Conservation (phyloP, 2,797 vertebrate species). For the Lutjanus campechanus region DNA sequence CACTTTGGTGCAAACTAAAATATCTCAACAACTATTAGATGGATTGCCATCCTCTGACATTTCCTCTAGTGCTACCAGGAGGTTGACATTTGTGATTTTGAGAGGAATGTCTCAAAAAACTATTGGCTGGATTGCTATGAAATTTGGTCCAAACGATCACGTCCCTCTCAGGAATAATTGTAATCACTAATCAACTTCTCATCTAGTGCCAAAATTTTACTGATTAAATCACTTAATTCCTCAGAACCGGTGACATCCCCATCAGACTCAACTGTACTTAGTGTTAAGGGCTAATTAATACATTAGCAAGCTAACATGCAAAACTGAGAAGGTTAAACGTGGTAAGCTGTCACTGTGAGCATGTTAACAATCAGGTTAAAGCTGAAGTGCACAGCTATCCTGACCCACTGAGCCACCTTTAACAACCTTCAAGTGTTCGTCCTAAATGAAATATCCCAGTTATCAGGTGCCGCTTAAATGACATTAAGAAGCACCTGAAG, state of each 20-base stretch:
- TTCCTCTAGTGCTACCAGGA: neutral
- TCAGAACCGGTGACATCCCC: neutral
- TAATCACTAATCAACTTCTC: neutral
- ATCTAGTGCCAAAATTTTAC: neutral
- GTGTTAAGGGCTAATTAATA: neutral
- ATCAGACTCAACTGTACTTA: neutral
- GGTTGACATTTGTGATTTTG: neutral
- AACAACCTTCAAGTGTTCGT: constrained; percentile 28
- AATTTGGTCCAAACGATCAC: neutral
- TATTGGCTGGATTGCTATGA: neutral
- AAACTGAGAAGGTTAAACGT: neutral
- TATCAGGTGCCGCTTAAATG: constrained; percentile 48
- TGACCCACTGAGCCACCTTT: constrained; percentile 19
- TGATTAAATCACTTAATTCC: neutral
- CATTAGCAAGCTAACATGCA: neutral
- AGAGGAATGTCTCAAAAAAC: neutral
- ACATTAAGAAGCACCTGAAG: constrained; percentile 47
- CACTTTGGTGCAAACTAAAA: neutral
- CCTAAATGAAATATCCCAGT: constrained; percentile 34
- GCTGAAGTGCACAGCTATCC: neutral
- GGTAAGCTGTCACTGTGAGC: neutral
- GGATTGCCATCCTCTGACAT: neutral
- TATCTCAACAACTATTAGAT: neutral
- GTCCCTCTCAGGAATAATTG: neutral
- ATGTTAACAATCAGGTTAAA: neutral